These are phyloP conservation scores for zebrafish (Danio rerio) DNA, from an alignment of 2,113 vertebrate species.

Conservation along the genomic window GRCz12tu NC_133183.1:17551501-17552000, in stretches of 20 bases:
- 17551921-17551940: slow-evolving; percentile 79
- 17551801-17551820: slow-evolving; percentile 46
- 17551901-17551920: slow-evolving; percentile 77
- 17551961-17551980: slow-evolving; percentile 76
- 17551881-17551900: slow-evolving; percentile 70
- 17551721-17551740: slow-evolving; percentile 62
- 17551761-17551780: slow-evolving; percentile 68
- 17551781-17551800: slow-evolving; percentile 33
- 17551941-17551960: slow-evolving; percentile 78
- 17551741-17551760: slow-evolving; percentile 49
- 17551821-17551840: slow-evolving; percentile 54
- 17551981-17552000: slow-evolving; percentile 72
- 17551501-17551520: slow-evolving; percentile 73
- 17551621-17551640: slow-evolving; percentile 63
- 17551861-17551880: slow-evolving; percentile 71
- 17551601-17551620: slow-evolving; percentile 82
- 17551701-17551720: slow-evolving; percentile 64
- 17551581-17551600: slow-evolving; percentile 73
- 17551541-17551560: slow-evolving; percentile 69
- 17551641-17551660: slow-evolving; percentile 42
- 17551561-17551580: slow-evolving; percentile 68
- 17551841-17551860: slow-evolving; percentile 68
- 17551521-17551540: slow-evolving; percentile 76
- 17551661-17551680: slow-evolving; percentile 54
- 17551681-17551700: slow-evolving; percentile 70